Evolutionary conservation across 2,888 invertebrate species (phyloP), one percentile per base, ranked within the genome.

Genomic region (Lithophane leautieri): DNA sequence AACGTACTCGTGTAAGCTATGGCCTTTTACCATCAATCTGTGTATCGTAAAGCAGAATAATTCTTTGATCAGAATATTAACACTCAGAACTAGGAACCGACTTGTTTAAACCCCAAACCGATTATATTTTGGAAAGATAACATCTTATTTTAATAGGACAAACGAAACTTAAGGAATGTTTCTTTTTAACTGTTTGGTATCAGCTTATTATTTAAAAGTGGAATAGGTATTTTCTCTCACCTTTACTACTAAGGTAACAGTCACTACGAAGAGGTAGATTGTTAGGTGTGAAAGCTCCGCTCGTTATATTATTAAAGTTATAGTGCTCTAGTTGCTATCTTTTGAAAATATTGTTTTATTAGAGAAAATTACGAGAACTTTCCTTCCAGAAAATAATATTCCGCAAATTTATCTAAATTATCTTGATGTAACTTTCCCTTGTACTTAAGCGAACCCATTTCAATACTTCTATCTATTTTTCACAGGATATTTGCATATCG

Each of bases 401-500:
- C 9, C 56, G 6, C n/a, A 2, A 34, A 34, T 67, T 58, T 34
- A 58, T n/a, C n/a, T 4, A 34, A 60, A 34, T 19, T n/a, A 60
- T 34, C 7, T n/a, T 11, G 7, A 2, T 50, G 19, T 34, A 11
- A n/a, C 28, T 16, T 56, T 74, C n/a, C 16, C 0, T 12, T 28
- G 28, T 61, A 9, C 8, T 8, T 47, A 14, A 1, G 4, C 3
- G 4, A 34, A 19, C 47, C 22, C 1, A 9, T 58, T 40, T 47
- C 0, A 34, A 42, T 28, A 6, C 2, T 42, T 14, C 2, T 70
- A 28, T 70, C 14, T 2, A n/a, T 73, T 54, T 40, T 25, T 25
- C 44, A 0, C 89, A 98, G 98, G 99, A 99, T 91, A 99, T 99
- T 89, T 99, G 99, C 93, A 99, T 99, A 93, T 99, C 99, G 60